Base-by-base conservation (phyloP, 2,888 invertebrate species). In the Eugnorisma glareosa region DNA sequence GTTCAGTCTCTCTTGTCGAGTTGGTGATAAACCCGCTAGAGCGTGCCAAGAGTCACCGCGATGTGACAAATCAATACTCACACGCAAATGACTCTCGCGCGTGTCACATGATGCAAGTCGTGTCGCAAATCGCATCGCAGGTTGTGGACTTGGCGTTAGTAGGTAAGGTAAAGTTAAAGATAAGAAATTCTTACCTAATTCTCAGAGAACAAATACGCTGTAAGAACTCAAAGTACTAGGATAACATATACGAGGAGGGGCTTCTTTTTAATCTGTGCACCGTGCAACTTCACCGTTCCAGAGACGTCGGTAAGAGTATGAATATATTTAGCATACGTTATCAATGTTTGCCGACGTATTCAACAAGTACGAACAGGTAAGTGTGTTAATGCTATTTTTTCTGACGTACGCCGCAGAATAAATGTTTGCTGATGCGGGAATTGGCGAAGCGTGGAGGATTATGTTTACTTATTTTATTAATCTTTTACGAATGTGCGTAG, bases 321-420 rank as follows among this genome's bases (percentile, higher is more conserved):
- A 90, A 92, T 91, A 90, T 88, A 89, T 85, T 90, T 90, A 84
- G 84, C 90, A 90, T 91, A 91, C 81, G 88, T 90, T 91, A 89
- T 90, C 90, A 84, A 77, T 88, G 88, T 90, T 90, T 90, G 86
- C 86, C 73, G 71, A 77, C 79, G 85, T 89, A 89, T 90, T 92
- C 91, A 92, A 92, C 90, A 92, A 92, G 92, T 92, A 83, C 77
- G 79, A 59, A 31, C 31, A 54, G 73, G 37, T 75, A 80, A 79
- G 75, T 69, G 73, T 77, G 83, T 78, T 86, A 85, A 80, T 82
- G 68, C 77, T 66, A 66, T 77, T 82, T 88, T 85, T 88, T 84
- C 67, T 77, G 51, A 72, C 61, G 40, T 81, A 75, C 69, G 70
- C 64, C 51, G 45, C 69, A 15, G 80, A 84, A 84, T 88, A 88